These are phyloP conservation scores for Galerucella calmariensis DNA, from an alignment of 2,888 invertebrate genomes.

Conservation along the genomic window DNA sequence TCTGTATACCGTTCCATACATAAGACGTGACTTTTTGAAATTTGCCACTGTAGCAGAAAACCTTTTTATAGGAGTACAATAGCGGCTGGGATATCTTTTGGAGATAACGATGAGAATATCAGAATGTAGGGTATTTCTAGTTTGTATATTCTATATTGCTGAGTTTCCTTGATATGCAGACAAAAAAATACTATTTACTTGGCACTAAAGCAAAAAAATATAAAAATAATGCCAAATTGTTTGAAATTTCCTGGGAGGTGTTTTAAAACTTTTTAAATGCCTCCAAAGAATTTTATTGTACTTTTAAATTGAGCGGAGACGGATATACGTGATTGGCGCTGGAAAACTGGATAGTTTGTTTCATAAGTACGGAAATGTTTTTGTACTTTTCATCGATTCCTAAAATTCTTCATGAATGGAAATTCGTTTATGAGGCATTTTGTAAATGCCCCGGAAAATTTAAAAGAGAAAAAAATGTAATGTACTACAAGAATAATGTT, in stretches of 20 bases:
- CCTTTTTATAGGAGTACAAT: conserved; percentile 7
- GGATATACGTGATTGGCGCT: not conserved
- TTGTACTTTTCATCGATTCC: not conserved
- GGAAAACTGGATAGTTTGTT: not conserved
- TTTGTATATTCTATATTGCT: not conserved
- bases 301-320: not conserved
- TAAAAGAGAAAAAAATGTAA: no score
- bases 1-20: not conserved
- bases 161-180: not conserved
- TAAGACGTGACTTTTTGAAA: conserved; percentile 7
- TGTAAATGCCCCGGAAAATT: not conserved
- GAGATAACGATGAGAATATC: conserved; percentile 1
- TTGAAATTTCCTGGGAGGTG: not conserved
- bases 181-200: not conserved
- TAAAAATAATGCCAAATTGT: not conserved
- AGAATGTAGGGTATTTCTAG: conserved; percentile 3
- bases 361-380: not conserved
- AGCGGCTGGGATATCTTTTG: not conserved
- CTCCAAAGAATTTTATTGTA: not conserved
- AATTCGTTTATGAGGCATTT: not conserved
- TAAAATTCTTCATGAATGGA: not conserved
- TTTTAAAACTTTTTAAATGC: not conserved
- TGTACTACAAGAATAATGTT: no score
- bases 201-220: not conserved
- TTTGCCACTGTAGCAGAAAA: conserved; percentile 1